Evolutionary conservation across 2,888 invertebrate genomes (phyloP).

Genomic region (Laspeyria flexula): DNA sequence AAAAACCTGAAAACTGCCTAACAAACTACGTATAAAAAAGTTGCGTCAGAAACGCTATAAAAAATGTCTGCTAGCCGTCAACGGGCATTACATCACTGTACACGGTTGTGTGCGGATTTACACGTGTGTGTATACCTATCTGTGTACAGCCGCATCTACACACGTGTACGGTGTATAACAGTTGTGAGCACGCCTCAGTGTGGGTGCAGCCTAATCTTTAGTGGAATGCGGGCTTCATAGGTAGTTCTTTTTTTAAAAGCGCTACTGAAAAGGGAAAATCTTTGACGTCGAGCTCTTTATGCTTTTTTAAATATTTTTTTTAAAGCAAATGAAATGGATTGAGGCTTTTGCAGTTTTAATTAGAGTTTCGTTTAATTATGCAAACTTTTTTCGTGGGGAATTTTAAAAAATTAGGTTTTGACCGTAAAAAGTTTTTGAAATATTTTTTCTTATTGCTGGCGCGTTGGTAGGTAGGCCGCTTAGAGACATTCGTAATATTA

Average conservation of each 20-base stretch:
- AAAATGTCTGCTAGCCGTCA: constrained; percentile 85
- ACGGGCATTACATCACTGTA: constrained; percentile 78
- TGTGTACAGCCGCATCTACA: constrained; percentile 44
- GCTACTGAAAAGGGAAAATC: constrained; percentile 77
- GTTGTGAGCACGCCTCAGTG: constrained; percentile 34
- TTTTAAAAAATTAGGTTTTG: too few relatives aligned
- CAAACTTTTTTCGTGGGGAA: neutral
- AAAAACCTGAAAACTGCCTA: constrained; percentile 58
- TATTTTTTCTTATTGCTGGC: too few relatives aligned
- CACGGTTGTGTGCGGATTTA: constrained; percentile 49
- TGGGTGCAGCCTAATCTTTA: constrained; percentile 78
- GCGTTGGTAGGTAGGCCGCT: too few relatives aligned
- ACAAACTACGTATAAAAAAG: constrained; percentile 76
- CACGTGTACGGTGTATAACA: too few relatives aligned
- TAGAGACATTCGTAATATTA: too few relatives aligned
- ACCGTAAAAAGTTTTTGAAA: too few relatives aligned
- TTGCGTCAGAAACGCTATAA: constrained; percentile 82
- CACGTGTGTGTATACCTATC: constrained; percentile 48
- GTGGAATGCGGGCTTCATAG: constrained; percentile 83
- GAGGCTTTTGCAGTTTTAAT: constrained; percentile 27
- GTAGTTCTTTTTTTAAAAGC: constrained; percentile 72
- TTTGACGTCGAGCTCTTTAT: constrained; percentile 53
- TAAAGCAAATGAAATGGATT: constrained; percentile 43
- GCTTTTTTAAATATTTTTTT: constrained; percentile 46
- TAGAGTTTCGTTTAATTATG: constrained; percentile 17